Evolutionary conservation across 2,888 invertebrate genomes (phyloP).

Genomic region (Thymelicus sylvestris): DNA sequence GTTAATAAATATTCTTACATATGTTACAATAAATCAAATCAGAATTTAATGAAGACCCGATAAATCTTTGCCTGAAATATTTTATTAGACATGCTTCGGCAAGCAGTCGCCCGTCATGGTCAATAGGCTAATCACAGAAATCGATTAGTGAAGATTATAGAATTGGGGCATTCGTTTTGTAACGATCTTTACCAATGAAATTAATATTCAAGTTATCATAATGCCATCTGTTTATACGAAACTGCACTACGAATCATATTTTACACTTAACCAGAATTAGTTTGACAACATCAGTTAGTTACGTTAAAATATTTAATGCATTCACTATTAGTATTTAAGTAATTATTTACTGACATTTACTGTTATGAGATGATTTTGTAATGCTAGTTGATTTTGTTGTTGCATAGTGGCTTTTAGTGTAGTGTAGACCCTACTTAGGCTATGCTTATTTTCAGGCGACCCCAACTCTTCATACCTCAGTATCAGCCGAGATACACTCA

Average conservation of each 20-base stretch:
- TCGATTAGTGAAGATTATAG: slow-evolving; percentile 31
- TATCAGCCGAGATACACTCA: slow-evolving; percentile 75
- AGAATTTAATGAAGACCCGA: slow-evolving; percentile 5
- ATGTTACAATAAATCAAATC: background rate
- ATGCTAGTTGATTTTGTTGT: background rate
- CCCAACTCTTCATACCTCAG: slow-evolving; percentile 71
- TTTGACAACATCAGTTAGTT: background rate
- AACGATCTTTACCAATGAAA: slow-evolving; percentile 20
- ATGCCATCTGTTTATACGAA: slow-evolving; percentile 6
- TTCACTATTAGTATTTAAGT: background rate
- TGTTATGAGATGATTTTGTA: background rate
- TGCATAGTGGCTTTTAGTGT: slow-evolving; percentile 6
- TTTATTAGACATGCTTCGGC: background rate
- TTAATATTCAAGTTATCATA: slow-evolving; percentile 29
- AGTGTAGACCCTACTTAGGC: slow-evolving; percentile 33
- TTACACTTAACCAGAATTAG: background rate
- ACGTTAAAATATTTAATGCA: slow-evolving; percentile 7
- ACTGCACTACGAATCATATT: background rate
- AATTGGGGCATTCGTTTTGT: slow-evolving; percentile 30
- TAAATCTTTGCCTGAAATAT: slow-evolving; percentile 10
- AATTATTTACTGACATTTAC: background rate
- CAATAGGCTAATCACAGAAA: slow-evolving; percentile 23
- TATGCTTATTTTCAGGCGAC: slow-evolving; percentile 62
- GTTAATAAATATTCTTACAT: background rate
- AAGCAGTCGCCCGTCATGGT: slow-evolving; percentile 19